Base-by-base conservation (phyloP, 2,888 invertebrate species). In the Catocala sponsa region DNA sequence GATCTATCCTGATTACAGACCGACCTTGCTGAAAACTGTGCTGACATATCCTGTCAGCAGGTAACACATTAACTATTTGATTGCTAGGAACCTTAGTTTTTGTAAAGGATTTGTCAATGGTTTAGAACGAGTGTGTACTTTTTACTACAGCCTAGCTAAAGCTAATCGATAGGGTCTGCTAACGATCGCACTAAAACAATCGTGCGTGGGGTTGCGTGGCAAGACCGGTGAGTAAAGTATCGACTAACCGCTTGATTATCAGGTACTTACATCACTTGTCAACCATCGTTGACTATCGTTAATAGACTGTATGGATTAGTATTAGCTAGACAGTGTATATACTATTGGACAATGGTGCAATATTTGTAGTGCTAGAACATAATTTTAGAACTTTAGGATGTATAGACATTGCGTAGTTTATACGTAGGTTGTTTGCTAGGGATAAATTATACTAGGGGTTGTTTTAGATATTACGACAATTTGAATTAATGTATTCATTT, bases 31-130 rank as follows among this genome's bases (percentile, higher is more conserved):
- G 94, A 94, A 91, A 94, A 94, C 86, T 94, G 94, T 92, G 94
- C 94, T 94, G 94, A 94, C 94, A 91, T 94, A 87, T 94, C 94
- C 90, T 94, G 94, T 94, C 94, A 94, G 94, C 94, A 94, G 94
- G 94, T 94, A 94, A 94, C 79, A 76, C 81, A 85, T 74, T 71
- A 83, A 84, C 72, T 81, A 79, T 88, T 86, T 87, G 76, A 87
- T 89, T 88, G 93, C 92, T 94, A 94, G 92, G 92, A 92, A 81
- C 81, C 68, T 84, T 91, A 90, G 89, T 83, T 82, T 85, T 85
- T 83, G 82, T 84, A 80, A 80, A 73, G 67, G 63, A 78, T 82
- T 80, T 76, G 78, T 80, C 65, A 74, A 81, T 84, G 76, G 76
- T 80, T 79, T 88, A 88, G 86, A 85, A 63, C 76, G 74, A 77